Evolutionary conservation across 1,140 invertebrate species (phyloP), one percentile per base, ranked within the genome.

Genomic region (Odontomachus brunneus): DNA sequence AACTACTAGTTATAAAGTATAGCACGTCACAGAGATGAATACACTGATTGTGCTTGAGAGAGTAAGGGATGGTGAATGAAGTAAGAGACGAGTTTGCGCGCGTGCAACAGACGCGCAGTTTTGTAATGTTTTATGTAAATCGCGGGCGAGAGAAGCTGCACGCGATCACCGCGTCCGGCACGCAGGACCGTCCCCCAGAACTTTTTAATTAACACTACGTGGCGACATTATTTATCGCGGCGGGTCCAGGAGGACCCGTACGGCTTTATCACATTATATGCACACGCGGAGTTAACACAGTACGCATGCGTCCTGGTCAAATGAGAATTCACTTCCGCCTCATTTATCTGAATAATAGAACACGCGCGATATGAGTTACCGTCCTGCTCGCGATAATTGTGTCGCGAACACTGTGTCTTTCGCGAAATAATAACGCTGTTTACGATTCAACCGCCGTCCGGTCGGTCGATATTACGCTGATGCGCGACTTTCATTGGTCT

Each of bases 281-380:
- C 65, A 69, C 17, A 22, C 9, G 29, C 51, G 3, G 22, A 57
- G 29, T 55, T 69, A 78, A 78, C 33, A 57, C 22, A 11, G 9
- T 63, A 63, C 75, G 75, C 75, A 80, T 80, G 65, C 75, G 75
- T 69, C 75, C 55, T 51, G 75, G 63, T 80, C 65, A 71, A 80
- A 71, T 71, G 75, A 80, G 75, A 69, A 80, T 80, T 80, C 49
- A 80, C 65, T 78, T 78, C 75, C 49, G 51, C 63, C 75, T 80
- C 65, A 80, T 71, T 80, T 80, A 80, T 80, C 65, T 71, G 75
- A 80, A 80, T 78, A 78, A 78, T 80, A 59, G 65, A 80, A 80
- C 65, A 80, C 59, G 65, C 75, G 24, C 75, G 51, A 80, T 80
- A 48, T 80, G 65, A 57, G 65, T 78, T 78, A 78, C 38, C 22